Base-by-base conservation (phyloP, 2,113 vertebrate species). In the Mus pahari region DNA sequence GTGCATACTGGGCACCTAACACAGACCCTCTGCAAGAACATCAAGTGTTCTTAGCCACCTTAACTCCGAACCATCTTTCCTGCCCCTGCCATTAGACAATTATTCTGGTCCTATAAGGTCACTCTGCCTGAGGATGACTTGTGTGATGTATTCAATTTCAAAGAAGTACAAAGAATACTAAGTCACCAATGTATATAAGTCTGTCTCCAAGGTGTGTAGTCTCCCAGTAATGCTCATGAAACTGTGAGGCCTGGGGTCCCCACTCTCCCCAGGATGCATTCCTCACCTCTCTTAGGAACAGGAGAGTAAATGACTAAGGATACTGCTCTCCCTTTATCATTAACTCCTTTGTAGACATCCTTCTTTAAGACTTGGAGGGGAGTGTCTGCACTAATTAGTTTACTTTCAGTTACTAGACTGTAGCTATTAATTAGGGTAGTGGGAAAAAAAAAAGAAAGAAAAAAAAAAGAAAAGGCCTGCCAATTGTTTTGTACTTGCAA, bases 251-350 rank as follows among this genome's bases (percentile, higher is more conserved):
- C 53, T 28, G 22, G 24, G 42, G 17, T 12, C 2, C 22, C 11
- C 7, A 3, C n/a, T 39, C 10, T 68, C 10, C 58, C 7, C 2
- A 58, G 31, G 33, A 39, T 0, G 6, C 8, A 8, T 3, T 36
- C 12, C 28, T 31, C 68, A 33, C 28, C 42, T 50, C 62, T 74
- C 42, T 12, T 71, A 39, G 33, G 12, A 89, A 71, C n/a, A 58
- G 16, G 55, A n/a, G 26, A 93, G 3, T 26, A 26, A 58, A 75
- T 60, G 14, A 53, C 26, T 20, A 53, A 68, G 31, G 45, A 22
- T 28, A 19, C 13, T 55, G 31, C n/a, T 0, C 84, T 71, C 42
- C 1, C 36, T 24, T 48, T 39, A 86, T 70, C 83, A 11, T 5
- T 48, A 62, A n/a, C 45, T 39, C 16, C 24, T 73, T 77, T 75